Evolutionary conservation across 2,888 invertebrate species (phyloP).

Genomic region (Hybos culiciformis): DNA sequence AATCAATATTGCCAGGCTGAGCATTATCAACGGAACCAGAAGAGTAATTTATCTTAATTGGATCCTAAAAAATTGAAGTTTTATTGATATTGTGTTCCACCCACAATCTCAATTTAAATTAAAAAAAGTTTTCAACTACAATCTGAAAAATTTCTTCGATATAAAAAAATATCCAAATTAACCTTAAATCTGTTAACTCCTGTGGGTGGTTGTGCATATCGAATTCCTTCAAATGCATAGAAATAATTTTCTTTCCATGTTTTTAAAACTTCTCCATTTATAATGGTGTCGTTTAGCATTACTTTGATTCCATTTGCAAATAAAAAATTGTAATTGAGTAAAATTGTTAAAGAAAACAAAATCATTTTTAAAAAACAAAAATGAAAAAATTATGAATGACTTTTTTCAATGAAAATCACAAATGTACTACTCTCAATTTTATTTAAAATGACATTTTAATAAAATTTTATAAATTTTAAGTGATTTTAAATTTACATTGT

Average conservation of each 20-base stretch:
- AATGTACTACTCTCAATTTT: no score
- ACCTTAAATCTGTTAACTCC: constrained; percentile 19
- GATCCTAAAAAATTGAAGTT: background rate
- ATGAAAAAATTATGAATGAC: no score
- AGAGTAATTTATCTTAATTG: constrained; percentile 23
- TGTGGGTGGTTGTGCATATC: constrained; percentile 34
- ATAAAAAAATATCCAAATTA: background rate
- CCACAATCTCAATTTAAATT: constrained; percentile 24
- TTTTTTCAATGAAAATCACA: no score
- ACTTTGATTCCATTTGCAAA: no score
- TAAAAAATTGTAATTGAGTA: no score
- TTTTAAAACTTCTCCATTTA: background rate
- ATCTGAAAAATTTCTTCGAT: background rate
- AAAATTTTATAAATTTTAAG: no score
- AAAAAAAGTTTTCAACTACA: background rate
- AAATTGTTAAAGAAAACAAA: no score
- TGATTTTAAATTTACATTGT: no score
- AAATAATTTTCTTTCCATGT: constrained; percentile 13
- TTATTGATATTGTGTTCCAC: constrained; percentile 27
- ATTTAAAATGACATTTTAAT: no score
- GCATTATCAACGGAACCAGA: constrained; percentile 35
- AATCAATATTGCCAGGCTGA: constrained; percentile 38
- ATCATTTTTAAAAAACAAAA: no score
- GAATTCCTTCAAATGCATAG: constrained; percentile 20
- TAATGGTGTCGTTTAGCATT: no score